These are phyloP conservation scores for Ormia ochracea DNA, from an alignment of 2,888 invertebrate species.

Conservation along the genomic window DNA sequence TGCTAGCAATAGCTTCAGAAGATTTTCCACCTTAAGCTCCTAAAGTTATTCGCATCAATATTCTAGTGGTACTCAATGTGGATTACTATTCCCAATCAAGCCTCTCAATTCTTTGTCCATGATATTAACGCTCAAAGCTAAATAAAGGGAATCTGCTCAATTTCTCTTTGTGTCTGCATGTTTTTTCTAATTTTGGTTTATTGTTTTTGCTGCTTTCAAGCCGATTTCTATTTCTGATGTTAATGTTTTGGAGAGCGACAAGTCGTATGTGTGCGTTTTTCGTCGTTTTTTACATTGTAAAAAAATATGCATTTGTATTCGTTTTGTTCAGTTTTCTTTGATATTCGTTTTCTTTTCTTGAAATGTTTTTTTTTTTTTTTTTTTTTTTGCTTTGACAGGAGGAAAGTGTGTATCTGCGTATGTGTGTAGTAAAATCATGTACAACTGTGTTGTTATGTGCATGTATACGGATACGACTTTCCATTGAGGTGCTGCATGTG, in stretches of 20 bases:
- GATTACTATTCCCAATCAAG: slow-evolving; percentile 56
- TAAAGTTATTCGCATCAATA: background rate
- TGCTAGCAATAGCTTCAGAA: background rate
- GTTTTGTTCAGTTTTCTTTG: slow-evolving; percentile 15
- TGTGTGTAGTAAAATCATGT: slow-evolving; percentile 8
- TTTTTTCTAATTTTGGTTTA: too few species aligned
- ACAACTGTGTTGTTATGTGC: background rate
- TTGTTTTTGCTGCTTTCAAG: background rate
- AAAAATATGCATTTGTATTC: slow-evolving; percentile 9
- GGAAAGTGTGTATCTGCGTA: background rate
- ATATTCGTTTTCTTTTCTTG: background rate
- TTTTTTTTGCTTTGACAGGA: background rate
- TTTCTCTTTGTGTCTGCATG: slow-evolving; percentile 15
- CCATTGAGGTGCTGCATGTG: slow-evolving; percentile 48
- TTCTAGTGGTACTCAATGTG: slow-evolving; percentile 47
- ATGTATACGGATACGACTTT: slow-evolving; percentile 8
- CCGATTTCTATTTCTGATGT: background rate
- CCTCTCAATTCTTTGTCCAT: slow-evolving; percentile 35
- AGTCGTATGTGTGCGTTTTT: background rate
- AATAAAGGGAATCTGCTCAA: slow-evolving; percentile 16
- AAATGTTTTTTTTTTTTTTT: background rate
- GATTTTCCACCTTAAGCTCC: too few species aligned
- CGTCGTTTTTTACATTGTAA: background rate
- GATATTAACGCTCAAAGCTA: slow-evolving; percentile 23
- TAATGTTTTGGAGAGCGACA: slow-evolving; percentile 3